phyloP scores from a whole-genome alignment of 2,888 invertebrate genomes.

The Tetanocera ferruginea region DNA sequence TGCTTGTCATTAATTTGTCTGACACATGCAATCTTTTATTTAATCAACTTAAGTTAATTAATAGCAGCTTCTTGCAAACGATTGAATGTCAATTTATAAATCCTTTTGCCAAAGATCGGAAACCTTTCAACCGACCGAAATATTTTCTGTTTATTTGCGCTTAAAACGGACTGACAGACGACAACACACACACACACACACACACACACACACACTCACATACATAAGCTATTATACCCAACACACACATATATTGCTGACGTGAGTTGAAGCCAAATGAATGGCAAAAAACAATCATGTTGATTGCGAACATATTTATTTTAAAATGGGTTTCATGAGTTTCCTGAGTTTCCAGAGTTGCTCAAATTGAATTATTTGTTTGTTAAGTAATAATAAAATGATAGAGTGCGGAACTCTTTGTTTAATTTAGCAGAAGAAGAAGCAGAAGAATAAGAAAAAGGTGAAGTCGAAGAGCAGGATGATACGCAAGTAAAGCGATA shows the following conservation, averaged over 20 bases:
- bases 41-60: conserved; percentile 21
- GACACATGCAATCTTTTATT: neutral
- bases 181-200: neutral
- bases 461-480: neutral
- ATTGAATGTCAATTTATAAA: conserved; percentile 32
- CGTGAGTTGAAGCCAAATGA: neutral
- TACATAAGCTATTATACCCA: no score
- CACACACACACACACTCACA: neutral
- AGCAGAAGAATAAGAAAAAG: neutral
- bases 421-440: conserved; percentile 36
- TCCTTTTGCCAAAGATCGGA: neutral
- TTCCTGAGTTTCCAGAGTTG: neutral
- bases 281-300: conserved; percentile 14
- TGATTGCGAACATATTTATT: conserved; percentile 30
- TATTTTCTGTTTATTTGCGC: neutral
- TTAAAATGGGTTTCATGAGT: conserved; percentile 17
- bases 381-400: conserved; percentile 33
- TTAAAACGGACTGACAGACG: neutral
- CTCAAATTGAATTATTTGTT: conserved; percentile 41
- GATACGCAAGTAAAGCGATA: neutral
- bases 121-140: neutral
- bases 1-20: neutral
- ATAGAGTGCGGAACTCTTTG: conserved; percentile 35
- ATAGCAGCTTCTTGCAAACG: conserved; percentile 4
- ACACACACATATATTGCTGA: neutral